phyloP scores from a whole-genome alignment of 1,140 invertebrate species.

The Drosophila kurseongensis region DNA sequence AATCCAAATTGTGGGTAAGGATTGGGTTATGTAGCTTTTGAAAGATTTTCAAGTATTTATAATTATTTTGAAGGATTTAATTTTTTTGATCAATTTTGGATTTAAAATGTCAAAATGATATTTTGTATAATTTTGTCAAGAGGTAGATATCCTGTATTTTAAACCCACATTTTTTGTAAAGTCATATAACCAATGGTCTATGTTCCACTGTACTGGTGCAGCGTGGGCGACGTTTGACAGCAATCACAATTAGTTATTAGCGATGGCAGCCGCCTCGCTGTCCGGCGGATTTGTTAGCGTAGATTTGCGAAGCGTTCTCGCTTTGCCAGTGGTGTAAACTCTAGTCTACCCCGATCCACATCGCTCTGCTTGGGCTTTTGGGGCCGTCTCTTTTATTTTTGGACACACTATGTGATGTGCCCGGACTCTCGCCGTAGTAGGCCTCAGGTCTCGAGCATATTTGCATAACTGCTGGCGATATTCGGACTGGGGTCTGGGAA shows the following conservation, averaged over 20 bases:
- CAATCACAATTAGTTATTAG: constrained; percentile 55
- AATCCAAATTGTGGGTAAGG: no score
- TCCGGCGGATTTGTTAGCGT: constrained; percentile 64
- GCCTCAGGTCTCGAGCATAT: constrained; percentile 43
- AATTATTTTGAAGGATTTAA: no score
- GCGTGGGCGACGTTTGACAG: constrained; percentile 49
- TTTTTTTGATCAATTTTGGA: no score
- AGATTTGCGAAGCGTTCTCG: constrained; percentile 66
- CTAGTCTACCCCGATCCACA: constrained; percentile 9
- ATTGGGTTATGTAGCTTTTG: no score
- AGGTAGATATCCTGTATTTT: no score
- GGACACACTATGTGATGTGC: constrained; percentile 51
- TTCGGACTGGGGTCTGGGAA: constrained; percentile 28
- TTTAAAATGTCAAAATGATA: no score
- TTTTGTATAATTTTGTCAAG: no score
- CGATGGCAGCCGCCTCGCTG: constrained; percentile 9
- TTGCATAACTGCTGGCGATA: constrained; percentile 66
- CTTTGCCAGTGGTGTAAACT: constrained; percentile 6
- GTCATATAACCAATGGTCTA: neutral
- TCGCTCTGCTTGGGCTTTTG: constrained; percentile 6
- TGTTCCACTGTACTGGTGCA: constrained; percentile 21
- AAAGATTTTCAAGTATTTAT: no score
- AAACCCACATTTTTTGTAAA: neutral
- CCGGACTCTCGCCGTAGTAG: constrained; percentile 29
- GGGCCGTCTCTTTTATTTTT: constrained; percentile 70